Evolutionary conservation across 92 coral and sea anemone genomes (phyloP).

Genomic region (Umimayanthus chanpuru): DNA sequence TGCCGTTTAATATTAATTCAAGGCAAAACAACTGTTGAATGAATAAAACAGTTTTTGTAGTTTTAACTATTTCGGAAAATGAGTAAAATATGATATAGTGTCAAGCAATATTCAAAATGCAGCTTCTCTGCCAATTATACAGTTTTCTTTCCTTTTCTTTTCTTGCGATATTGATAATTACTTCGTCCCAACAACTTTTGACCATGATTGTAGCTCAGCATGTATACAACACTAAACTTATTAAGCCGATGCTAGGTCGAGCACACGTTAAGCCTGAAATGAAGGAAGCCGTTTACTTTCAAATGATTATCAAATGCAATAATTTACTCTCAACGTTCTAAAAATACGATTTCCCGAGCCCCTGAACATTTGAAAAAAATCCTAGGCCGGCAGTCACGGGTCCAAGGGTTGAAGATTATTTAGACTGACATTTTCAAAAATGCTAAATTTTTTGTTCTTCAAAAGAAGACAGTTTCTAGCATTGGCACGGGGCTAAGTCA

Average conservation of each 20-base stretch:
- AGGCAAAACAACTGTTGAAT: no score
- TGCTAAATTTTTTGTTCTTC: slow-evolving; percentile 39
- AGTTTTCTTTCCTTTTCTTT: slow-evolving; percentile 31
- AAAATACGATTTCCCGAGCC: no score
- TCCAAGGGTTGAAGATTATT: slow-evolving; percentile 46
- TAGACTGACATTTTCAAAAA: slow-evolving; percentile 43
- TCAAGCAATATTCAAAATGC: slow-evolving; percentile 35
- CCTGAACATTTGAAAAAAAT: no score
- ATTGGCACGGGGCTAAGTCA: no score
- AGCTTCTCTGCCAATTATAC: slow-evolving; percentile 23
- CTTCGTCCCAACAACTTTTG: no score
- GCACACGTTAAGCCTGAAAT: slow-evolving; percentile 51
- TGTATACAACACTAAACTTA: slow-evolving; percentile 33
- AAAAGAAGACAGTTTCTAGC: no score
- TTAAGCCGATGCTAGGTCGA: slow-evolving; percentile 57
- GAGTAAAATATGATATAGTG: slow-evolving; percentile 20
- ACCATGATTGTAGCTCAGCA: no score
- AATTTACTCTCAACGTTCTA: no score
- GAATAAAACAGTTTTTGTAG: slow-evolving; percentile 33
- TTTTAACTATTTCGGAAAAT: slow-evolving; percentile 26
- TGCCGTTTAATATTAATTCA: no score
- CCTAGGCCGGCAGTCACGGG: slow-evolving; percentile 51
- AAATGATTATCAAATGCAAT: no score
- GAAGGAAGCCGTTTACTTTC: slow-evolving; percentile 53
- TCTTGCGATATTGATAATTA: slow-evolving; percentile 32